phyloP scores from a whole-genome alignment of 2,888 invertebrate genomes.

The Leptinotarsa peninsularis region DNA sequence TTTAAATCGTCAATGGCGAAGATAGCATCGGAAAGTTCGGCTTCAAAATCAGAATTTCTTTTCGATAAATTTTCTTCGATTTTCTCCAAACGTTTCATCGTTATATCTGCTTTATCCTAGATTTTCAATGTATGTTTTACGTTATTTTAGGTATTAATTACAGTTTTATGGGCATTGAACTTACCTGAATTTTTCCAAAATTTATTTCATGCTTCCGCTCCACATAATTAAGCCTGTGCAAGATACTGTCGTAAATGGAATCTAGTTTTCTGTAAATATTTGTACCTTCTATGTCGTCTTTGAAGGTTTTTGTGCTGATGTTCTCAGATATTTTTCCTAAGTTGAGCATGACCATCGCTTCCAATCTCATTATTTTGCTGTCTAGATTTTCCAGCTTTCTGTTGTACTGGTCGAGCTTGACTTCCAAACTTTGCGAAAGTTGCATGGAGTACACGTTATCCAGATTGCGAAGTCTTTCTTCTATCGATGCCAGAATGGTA shows the following conservation, averaged over 20 bases:
- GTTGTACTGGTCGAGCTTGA: conserved; percentile 65
- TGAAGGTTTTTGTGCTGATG: conserved; percentile 64
- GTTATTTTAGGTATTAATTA: neutral
- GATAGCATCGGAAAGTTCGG: conserved; percentile 60
- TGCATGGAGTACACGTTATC: conserved; percentile 62
- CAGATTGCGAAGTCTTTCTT: conserved; percentile 62
- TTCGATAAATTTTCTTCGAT: conserved; percentile 60
- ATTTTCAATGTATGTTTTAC: conserved; percentile 14
- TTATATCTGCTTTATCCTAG: conserved; percentile 58
- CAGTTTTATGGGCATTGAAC: neutral
- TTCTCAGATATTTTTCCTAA: conserved; percentile 64
- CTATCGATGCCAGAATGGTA: conserved; percentile 62
- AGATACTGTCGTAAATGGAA: conserved; percentile 63
- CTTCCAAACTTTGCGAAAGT: conserved; percentile 60
- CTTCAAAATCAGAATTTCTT: conserved; percentile 61
- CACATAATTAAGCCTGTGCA: conserved; percentile 62
- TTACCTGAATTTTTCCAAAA: conserved; percentile 63
- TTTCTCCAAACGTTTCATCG: conserved; percentile 58
- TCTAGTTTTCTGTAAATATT: conserved; percentile 65
- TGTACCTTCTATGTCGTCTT: conserved; percentile 64
- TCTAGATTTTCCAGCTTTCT: conserved; percentile 65
- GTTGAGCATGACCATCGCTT: conserved; percentile 61
- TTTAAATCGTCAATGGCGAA: conserved; percentile 63
- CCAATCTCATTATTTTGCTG: conserved; percentile 62
- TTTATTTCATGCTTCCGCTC: conserved; percentile 62